These are phyloP conservation scores for Colletes latitarsis DNA, from an alignment of 1,140 invertebrate species.

Conservation along the genomic window DNA sequence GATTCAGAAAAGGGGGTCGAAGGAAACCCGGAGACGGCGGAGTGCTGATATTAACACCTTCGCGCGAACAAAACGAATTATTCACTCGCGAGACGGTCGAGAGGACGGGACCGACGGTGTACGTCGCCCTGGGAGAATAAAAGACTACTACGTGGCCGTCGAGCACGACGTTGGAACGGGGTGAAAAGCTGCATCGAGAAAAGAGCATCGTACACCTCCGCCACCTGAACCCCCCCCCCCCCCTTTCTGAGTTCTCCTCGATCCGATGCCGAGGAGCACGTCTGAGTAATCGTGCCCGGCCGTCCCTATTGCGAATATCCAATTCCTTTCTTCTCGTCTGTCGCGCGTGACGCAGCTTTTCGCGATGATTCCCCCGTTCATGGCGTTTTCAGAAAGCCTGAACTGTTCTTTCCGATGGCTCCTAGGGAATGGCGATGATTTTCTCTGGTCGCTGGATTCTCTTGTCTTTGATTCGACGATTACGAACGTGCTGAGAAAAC, in stretches of 20 bases:
- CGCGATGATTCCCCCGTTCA: background rate
- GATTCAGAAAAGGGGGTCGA: slow-evolving; percentile 5
- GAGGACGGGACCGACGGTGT: slow-evolving; percentile 11
- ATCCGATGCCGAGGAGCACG: slow-evolving; percentile 31
- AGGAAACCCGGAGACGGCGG: background rate
- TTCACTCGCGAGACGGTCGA: slow-evolving; percentile 39
- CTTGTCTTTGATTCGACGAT: background rate
- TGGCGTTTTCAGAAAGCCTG: background rate
- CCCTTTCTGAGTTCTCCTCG: background rate
- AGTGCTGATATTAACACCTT: slow-evolving; percentile 65
- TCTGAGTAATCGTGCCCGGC: slow-evolving; percentile 50
- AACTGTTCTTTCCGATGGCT: no score
- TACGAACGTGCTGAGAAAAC: background rate
- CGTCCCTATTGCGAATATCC: slow-evolving; percentile 38
- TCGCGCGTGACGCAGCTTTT: slow-evolving; percentile 13
- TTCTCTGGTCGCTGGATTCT: background rate
- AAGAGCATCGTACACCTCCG: slow-evolving; percentile 33
- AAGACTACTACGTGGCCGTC: slow-evolving; percentile 45
- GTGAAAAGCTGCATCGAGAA: slow-evolving; percentile 43
- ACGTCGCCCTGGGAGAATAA: slow-evolving; percentile 37
- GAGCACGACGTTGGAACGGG: background rate
- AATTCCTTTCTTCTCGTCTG: slow-evolving; percentile 37
- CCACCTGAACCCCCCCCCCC: slow-evolving; percentile 19
- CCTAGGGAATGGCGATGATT: background rate
- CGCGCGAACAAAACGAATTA: slow-evolving; percentile 67